Percentiles rank a stretch among this genome's conserved stretches.
These are phyloP conservation scores for Sarcophaga subvicina DNA, from an alignment of 2,888 invertebrate species.

Conservation along the genomic window DNA sequence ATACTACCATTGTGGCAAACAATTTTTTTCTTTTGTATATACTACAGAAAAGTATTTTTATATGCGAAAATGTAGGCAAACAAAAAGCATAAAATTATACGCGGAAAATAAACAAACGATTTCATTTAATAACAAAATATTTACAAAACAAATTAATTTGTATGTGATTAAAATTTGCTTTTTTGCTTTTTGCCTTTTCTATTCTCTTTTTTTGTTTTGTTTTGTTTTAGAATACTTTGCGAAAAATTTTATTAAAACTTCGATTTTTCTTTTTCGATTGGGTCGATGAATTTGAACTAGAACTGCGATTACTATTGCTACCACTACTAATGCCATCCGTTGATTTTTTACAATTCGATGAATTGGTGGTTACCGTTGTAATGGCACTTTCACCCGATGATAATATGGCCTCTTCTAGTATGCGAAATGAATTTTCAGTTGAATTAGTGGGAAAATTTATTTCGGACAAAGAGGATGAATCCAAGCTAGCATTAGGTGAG, in stretches of 20 bases:
- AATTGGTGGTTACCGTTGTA: slow-evolving; percentile 66
- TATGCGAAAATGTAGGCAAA: too few species aligned
- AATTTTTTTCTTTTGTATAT: too few species aligned
- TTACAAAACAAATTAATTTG: slow-evolving; percentile 20
- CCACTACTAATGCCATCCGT: slow-evolving; percentile 76
- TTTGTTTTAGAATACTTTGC: slow-evolving; percentile 86
- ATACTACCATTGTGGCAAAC: too few species aligned
- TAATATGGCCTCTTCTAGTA: slow-evolving; percentile 78
- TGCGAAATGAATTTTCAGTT: slow-evolving; percentile 79
- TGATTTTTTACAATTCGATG: slow-evolving; percentile 58
- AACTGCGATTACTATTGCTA: slow-evolving; percentile 75
- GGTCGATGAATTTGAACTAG: slow-evolving; percentile 76
- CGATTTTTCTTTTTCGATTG: slow-evolving; percentile 84
- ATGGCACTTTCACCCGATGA: slow-evolving; percentile 72
- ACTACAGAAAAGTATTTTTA: too few species aligned
- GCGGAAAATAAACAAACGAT: too few species aligned
- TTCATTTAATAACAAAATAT: slow-evolving; percentile 22
- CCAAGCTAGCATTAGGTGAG: slow-evolving; percentile 71
- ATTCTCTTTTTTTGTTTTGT: background rate
- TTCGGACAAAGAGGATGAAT: slow-evolving; percentile 78
- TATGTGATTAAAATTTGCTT: background rate
- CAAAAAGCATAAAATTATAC: too few species aligned
- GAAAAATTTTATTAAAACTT: slow-evolving; percentile 89
- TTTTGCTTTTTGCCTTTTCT: background rate
- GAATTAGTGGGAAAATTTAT: slow-evolving; percentile 77